Evolutionary conservation across 2,113 vertebrate genomes (phyloP), one percentile per base, ranked within the genome.

Genomic region (Stomatorhinus ivindoensis): DNA sequence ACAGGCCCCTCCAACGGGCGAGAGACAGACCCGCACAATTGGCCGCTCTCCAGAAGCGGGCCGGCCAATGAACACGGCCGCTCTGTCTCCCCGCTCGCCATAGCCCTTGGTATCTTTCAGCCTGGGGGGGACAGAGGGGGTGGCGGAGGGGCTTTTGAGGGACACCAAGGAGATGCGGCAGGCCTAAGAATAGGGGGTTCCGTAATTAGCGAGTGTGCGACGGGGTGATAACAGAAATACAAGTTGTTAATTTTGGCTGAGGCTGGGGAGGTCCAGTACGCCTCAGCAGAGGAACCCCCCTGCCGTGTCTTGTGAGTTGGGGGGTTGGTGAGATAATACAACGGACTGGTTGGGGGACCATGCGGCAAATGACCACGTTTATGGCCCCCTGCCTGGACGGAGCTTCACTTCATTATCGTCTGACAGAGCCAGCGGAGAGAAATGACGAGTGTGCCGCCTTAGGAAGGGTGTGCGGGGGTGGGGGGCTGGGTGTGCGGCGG

Each of bases 141-240:
- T 89, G 19, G 21, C 0, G 6, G 82, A 19, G 82, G 44, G 44
- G 87, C 47, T 92, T 51, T 87, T 89, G 87, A 92, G 44, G 39
- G 82, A 87, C 19, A 89, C 86, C 91, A 90, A 21, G 53, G 51
- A 90, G 89, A 91, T 92, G 91, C 92, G 92, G 92, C 24, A 50
- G 2, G 15, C 17, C 50, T 35, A 53, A 87, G 85, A 87, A 53
- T 39, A 39, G 27, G 5, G 27, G 48, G n/a, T 1, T 51, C 85
- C 15, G 15, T 53, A 87, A 55, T 87, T 55, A 39, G 50, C 17
- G 91, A 90, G 89, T 58, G 53, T 17, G 69, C 1, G 93, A 94
- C 82, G 17, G 87, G 90, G 92, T 93, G 91, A 90, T 93, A 94
- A 94, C 94, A 93, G 93, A 90, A 93, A 94, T 91, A 89, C 48